Percentiles rank a stretch among this genome's conserved stretches.
phyloP scores from a whole-genome alignment of 1,140 invertebrate genomes.

The Heliconius nattereri region DNA sequence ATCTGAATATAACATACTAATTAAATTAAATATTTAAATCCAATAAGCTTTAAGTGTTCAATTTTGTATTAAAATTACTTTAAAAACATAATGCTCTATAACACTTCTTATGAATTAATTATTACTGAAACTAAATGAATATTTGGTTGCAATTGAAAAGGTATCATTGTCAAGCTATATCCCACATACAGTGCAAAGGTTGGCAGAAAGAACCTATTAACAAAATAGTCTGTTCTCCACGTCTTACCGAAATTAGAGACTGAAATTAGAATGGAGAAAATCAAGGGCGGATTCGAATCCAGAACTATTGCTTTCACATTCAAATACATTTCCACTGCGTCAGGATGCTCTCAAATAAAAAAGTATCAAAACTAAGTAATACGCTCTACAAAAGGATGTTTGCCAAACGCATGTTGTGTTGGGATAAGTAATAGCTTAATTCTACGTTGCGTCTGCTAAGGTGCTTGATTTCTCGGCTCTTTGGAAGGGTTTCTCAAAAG shows the following conservation, averaged over 20 bases:
- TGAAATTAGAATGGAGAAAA: no score
- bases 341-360: no score
- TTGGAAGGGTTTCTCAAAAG: slow-evolving; percentile 56
- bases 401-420: slow-evolving; percentile 58
- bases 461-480: slow-evolving; percentile 68
- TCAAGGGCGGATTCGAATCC: no score
- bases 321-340: no score
- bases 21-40: slow-evolving; percentile 10
- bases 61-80: background rate
- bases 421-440: slow-evolving; percentile 80
- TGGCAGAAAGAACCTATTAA: no score
- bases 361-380: slow-evolving; percentile 37
- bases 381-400: slow-evolving; percentile 36
- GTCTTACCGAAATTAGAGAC: no score
- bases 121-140: background rate
- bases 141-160: no score
- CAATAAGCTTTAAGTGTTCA: background rate
- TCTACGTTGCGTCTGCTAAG: slow-evolving; percentile 62
- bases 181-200: no score
- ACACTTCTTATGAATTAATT: background rate
- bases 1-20: background rate
- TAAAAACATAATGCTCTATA: background rate
- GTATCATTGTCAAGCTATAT: no score
- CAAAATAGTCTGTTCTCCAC: no score
- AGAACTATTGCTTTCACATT: no score